These are phyloP conservation scores for Allolobophora icterica DNA, from an alignment of 2,888 invertebrate genomes.

Conservation along the genomic window DNA sequence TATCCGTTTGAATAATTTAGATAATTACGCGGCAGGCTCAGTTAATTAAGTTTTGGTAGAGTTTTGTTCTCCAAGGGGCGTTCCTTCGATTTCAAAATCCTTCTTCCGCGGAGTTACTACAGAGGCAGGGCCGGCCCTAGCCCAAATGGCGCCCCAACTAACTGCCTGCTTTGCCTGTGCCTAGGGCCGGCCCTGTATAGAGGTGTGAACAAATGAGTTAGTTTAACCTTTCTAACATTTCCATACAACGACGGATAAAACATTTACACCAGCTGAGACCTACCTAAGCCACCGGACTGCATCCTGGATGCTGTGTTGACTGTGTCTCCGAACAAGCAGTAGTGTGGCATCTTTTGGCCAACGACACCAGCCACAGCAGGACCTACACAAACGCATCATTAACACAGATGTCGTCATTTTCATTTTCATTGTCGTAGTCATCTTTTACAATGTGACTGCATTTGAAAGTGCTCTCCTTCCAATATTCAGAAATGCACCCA, in stretches of 20 bases:
- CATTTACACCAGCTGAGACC: background rate
- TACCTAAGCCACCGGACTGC: slow-evolving; percentile 41
- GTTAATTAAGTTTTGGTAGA: background rate
- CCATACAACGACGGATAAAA: background rate
- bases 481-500: no score
- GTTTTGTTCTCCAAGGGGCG: no score
- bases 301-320: slow-evolving; percentile 47
- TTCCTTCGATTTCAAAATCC: no score
- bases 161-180: no score
- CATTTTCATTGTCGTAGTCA: background rate
- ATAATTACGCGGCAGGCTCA: background rate
- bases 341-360: slow-evolving; percentile 54
- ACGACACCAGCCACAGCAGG: slow-evolving; percentile 57
- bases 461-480: no score
- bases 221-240: no score
- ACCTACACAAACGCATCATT: slow-evolving; percentile 25
- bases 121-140: no score
- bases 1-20: background rate
- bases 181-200: no score
- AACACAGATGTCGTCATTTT: background rate
- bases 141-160: no score
- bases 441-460: no score
- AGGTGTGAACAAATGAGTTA: no score
- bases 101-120: no score
- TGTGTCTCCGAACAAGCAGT: slow-evolving; percentile 60